Conservation (phyloP, 2,113 vertebrate genomes). For the Lipophrys pholis region DNA sequence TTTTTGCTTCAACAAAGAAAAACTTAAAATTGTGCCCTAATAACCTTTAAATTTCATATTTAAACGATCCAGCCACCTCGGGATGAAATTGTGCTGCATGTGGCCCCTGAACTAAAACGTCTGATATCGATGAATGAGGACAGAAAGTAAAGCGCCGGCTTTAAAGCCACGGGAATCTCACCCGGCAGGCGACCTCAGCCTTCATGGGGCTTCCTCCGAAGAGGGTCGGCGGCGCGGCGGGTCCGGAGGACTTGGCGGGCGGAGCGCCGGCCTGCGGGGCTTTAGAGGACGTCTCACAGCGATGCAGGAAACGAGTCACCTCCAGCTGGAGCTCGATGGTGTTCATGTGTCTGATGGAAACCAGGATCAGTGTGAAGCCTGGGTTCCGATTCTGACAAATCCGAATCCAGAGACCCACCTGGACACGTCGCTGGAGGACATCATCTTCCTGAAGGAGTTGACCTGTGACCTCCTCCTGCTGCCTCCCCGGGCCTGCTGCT, state of each 20-base stretch:
- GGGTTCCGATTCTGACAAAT: neutral
- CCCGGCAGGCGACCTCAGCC: slow-evolving; percentile 96
- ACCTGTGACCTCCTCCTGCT: slow-evolving; percentile 83
- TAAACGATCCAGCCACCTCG: too few species aligned
- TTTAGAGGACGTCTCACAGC: slow-evolving; percentile 87
- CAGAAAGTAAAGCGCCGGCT: too few species aligned
- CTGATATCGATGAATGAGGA: too few species aligned
- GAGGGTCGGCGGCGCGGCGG: slow-evolving; percentile 86
- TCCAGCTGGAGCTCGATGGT: slow-evolving; percentile 98
- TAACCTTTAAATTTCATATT: too few species aligned
- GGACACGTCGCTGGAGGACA: slow-evolving; percentile 93
- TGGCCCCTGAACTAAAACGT: too few species aligned
- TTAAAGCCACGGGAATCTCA: slow-evolving; percentile 58
- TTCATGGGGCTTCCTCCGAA: slow-evolving; percentile 93
- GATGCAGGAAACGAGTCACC: slow-evolving; percentile 95
- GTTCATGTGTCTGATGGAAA: slow-evolving; percentile 89
- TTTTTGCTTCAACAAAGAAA: too few species aligned
- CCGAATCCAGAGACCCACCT: slow-evolving; percentile 80
- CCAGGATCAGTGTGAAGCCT: neutral
- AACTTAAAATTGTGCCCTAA: too few species aligned
- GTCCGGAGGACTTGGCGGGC: slow-evolving; percentile 63
- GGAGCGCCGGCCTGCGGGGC: slow-evolving; percentile 57
- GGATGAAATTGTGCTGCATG: too few species aligned
- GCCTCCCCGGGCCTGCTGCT: slow-evolving; percentile 86
- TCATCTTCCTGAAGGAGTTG: slow-evolving; percentile 92